These are phyloP conservation scores for Pomacea canaliculata DNA, from an alignment of 2,888 invertebrate species.

Conservation along the genomic window DNA sequence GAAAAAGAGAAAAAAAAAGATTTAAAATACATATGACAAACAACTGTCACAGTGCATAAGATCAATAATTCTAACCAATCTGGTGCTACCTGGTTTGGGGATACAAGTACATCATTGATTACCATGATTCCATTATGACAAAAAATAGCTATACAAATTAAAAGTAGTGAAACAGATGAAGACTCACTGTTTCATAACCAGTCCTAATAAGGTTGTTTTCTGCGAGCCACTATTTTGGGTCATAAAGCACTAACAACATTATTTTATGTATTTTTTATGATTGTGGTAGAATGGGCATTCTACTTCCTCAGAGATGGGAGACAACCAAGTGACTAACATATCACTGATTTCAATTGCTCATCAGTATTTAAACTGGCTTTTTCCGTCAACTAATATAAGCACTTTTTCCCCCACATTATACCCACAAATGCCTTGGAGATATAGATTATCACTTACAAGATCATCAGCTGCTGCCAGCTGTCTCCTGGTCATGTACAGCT, in stretches of 20 bases:
- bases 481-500: constrained; percentile 7
- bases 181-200: too few species aligned
- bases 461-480: constrained; percentile 21
- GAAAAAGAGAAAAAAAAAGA: not conserved
- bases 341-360: too few species aligned
- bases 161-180: not conserved
- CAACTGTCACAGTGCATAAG: not conserved
- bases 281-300: too few species aligned
- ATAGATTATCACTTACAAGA: not conserved
- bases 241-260: not conserved
- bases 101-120: too few species aligned
- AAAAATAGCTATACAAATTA: not conserved
- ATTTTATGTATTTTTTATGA: too few species aligned
- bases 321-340: too few species aligned
- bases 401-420: not conserved
- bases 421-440: not conserved
- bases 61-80: too few species aligned
- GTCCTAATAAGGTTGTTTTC: too few species aligned
- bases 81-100: too few species aligned
- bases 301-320: too few species aligned
- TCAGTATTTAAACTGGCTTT: not conserved
- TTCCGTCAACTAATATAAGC: not conserved
- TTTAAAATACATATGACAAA: not conserved
- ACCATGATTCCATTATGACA: too few species aligned
- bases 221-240: too few species aligned